A percentile compares a stretch with the other conserved stretches of the same genome.
These are phyloP conservation scores for Allygus modestus DNA, from an alignment of 2,888 invertebrate genomes.

Conservation along the genomic window DNA sequence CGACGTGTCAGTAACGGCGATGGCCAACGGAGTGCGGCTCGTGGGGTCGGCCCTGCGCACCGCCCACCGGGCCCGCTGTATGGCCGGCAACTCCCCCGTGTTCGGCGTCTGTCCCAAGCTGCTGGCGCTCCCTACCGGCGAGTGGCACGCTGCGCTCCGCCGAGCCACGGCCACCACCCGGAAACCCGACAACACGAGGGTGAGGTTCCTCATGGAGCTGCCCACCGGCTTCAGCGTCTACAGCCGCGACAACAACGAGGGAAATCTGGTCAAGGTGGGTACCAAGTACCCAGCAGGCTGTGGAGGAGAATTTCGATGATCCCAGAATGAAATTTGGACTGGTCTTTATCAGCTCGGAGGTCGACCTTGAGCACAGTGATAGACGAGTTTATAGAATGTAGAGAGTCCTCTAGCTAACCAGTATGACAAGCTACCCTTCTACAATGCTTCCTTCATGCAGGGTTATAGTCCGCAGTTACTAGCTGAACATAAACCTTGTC, in stretches of 20 bases:
- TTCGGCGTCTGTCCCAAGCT: constrained; percentile 66
- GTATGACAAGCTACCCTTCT: too few species aligned
- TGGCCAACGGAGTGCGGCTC: constrained; percentile 65
- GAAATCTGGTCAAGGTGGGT: constrained; percentile 55
- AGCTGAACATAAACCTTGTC: too few species aligned
- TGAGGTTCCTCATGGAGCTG: constrained; percentile 66
- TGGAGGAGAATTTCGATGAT: too few species aligned
- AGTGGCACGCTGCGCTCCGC: constrained; percentile 66
- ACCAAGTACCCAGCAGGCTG: too few species aligned
- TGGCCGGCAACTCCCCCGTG: constrained; percentile 24
- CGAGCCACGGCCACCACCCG: constrained; percentile 63
- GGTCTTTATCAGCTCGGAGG: too few species aligned
- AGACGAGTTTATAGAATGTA: too few species aligned
- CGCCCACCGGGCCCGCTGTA: constrained; percentile 61
- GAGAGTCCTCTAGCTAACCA: too few species aligned
- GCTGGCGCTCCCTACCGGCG: constrained; percentile 61
- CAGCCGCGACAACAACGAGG: constrained; percentile 54
- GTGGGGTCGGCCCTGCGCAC: constrained; percentile 64
- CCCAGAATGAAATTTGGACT: too few species aligned
- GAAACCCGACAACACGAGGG: constrained; percentile 58
- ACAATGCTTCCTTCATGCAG: too few species aligned
- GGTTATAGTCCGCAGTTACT: too few species aligned
- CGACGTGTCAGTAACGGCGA: constrained; percentile 64
- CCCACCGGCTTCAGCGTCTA: constrained; percentile 61
- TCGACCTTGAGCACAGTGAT: too few species aligned